These are phyloP conservation scores for Amphimallon solstitiale DNA, from an alignment of 2,888 invertebrate genomes.

Conservation along the genomic window DNA sequence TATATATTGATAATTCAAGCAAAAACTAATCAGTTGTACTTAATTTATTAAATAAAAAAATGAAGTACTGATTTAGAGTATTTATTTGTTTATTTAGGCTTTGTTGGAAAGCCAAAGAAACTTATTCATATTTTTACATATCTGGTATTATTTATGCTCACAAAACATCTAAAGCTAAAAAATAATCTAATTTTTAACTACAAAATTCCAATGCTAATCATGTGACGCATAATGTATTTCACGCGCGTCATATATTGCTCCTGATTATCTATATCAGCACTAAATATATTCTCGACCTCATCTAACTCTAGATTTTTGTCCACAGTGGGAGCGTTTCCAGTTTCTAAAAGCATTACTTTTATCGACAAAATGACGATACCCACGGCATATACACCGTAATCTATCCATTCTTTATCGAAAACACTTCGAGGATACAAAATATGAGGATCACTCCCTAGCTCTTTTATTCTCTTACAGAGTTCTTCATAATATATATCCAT, in stretches of 20 bases:
- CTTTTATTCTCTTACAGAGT: neutral
- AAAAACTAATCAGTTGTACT: too few relatives aligned
- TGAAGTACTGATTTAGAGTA: too few relatives aligned
- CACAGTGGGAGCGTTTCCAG: neutral
- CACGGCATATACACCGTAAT: neutral
- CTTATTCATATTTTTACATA: too few relatives aligned
- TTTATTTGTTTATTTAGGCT: too few relatives aligned
- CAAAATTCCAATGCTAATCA: neutral
- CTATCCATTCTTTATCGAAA: conserved; percentile 5
- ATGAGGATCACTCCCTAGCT: conserved; percentile 8
- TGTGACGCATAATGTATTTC: conserved; percentile 1
- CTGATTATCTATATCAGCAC: too few relatives aligned
- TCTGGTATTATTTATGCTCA: too few relatives aligned
- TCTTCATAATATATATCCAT: conserved; percentile 1
- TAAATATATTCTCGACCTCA: too few relatives aligned
- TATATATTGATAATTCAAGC: too few relatives aligned
- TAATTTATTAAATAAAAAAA: too few relatives aligned
- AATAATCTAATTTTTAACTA: too few relatives aligned
- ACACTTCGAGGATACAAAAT: neutral
- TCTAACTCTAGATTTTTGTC: neutral
- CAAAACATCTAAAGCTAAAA: too few relatives aligned
- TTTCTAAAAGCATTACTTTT: neutral
- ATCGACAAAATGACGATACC: neutral
- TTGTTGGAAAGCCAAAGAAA: too few relatives aligned
- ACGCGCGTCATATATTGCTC: neutral